A percentile compares a stretch with the other conserved stretches of the same genome.
phyloP scores from a whole-genome alignment of 2,797 vertebrate genomes.

The Hapalemur alaotrensis region DNA sequence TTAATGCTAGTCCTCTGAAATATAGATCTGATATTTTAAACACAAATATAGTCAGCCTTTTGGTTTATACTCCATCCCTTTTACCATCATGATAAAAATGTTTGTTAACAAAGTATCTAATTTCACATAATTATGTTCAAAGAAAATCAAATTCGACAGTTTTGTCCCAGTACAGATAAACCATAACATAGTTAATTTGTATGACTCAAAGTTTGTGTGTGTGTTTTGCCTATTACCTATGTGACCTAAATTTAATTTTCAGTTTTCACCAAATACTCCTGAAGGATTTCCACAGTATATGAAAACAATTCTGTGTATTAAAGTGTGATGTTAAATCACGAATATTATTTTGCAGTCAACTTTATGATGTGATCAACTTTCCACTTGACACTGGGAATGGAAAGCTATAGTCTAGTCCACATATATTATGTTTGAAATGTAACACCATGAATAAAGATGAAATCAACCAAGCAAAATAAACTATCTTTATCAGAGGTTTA shows the following conservation, averaged over 20 bases:
- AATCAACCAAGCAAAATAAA: background rate
- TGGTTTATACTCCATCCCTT: background rate
- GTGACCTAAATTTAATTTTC: conserved; percentile 39
- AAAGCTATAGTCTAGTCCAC: background rate
- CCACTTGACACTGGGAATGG: background rate
- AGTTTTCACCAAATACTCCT: background rate
- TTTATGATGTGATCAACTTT: background rate
- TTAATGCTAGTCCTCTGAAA: conserved; percentile 34
- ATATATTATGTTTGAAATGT: background rate
- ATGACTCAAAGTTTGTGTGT: background rate
- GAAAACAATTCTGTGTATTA: background rate
- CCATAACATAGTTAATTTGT: background rate
- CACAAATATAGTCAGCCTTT: background rate
- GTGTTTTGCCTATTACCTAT: background rate
- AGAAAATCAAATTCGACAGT: background rate
- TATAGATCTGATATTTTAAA: conserved; percentile 31
- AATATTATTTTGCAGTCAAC: background rate
- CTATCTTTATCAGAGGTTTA: background rate
- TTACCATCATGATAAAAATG: background rate
- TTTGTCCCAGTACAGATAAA: background rate
- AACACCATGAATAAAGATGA: conserved; percentile 36
- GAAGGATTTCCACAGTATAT: background rate
- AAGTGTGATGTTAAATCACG: background rate
- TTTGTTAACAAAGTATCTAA: background rate
- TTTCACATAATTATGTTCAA: conserved; percentile 4